phyloP scores from a whole-genome alignment of 2,113 vertebrate genomes.

The Apteryx owenii region DNA sequence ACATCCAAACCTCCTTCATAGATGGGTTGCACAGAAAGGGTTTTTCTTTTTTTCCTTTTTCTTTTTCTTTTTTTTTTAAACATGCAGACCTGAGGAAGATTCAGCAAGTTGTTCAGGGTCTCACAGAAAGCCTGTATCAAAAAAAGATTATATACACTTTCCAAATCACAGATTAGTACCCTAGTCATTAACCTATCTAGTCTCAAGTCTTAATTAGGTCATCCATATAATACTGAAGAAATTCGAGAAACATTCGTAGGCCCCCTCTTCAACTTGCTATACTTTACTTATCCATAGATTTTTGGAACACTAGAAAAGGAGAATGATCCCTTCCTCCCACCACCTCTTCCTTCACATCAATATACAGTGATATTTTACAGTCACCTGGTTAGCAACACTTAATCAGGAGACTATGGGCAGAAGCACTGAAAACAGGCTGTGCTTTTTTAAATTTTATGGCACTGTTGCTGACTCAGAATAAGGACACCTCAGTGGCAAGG shows the following conservation, averaged over 20 bases:
- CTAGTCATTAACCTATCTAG: background rate
- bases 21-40: background rate
- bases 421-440: background rate
- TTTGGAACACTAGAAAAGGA: background rate
- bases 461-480: background rate
- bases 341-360: background rate
- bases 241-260: background rate
- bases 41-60: background rate
- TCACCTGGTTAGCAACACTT: background rate
- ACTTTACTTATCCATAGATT: background rate
- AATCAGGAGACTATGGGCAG: background rate
- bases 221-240: background rate
- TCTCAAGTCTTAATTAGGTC: background rate
- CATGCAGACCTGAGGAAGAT: accelerated
- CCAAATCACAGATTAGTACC: background rate
- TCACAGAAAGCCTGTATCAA: background rate
- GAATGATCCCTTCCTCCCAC: background rate
- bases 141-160: background rate
- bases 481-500: background rate
- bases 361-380: background rate
- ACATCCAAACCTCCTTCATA: background rate
- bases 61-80: background rate
- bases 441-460: background rate
- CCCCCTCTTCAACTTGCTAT: background rate
- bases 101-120: accelerated